Evolutionary conservation across 1,140 invertebrate species (phyloP), one percentile per base, ranked within the genome.

Genomic region (Scaptodrosophila lebanonensis): DNA sequence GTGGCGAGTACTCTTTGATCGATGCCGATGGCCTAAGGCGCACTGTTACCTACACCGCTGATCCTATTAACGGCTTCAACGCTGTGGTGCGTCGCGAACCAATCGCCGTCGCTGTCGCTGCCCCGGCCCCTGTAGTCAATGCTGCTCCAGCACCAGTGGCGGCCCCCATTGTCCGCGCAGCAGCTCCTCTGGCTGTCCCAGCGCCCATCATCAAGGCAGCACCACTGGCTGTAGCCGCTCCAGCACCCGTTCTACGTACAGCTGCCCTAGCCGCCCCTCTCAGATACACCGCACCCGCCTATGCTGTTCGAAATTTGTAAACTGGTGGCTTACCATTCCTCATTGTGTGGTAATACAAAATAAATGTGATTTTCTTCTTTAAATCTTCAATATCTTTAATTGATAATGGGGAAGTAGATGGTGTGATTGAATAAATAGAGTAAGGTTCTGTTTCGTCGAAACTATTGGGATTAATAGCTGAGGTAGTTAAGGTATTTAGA

Each of bases 71-170:
- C 27, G 86, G 86, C 18, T 87, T 87, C 64, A 87, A 87, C 48
- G 86, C 86, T 15, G 67, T 85, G 6, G 86, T 87, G n/a, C 67
- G 72, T 16, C 77, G 77, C 35, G 77, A 89, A 53, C 85, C 88
- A 3, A 66, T 87, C 3, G 60, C 59, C 9, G 77, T 57, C 4
- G 56, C 77, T 2, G 65, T 68, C n/a, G 73, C 22, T 3, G 56
- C 45, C 4, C 36, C 47, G 68, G 42, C 73, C 69, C 3, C 16
- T 83, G 38, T 33, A 15, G 61, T 70, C 1, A 82, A 82, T 52
- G 79, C 63, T n/a, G 66, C 73, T 9, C 67, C 63, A 0, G 15
- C 82, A 12, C 62, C 75, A 0, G 56, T 69, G 1, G 32, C 72
- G 13, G 48, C 75, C 7, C 39, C 51, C 8, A 15, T 72, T 1